Conservation (phyloP, 2,888 invertebrate genomes). For the Listrodromus nycthemerus region DNA sequence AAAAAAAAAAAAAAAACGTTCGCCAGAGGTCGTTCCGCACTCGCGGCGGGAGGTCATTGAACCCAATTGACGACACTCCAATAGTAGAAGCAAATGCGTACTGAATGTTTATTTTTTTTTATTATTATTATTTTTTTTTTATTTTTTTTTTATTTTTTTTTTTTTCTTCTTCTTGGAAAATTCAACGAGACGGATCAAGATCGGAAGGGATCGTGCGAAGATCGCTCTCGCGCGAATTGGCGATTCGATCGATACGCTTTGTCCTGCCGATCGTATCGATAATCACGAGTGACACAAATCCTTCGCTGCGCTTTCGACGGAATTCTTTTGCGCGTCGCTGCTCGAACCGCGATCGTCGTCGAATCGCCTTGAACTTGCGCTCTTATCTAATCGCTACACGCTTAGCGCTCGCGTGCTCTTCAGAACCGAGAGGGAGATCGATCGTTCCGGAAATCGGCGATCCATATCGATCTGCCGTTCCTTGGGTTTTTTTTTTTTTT, state of each 20-base stretch:
- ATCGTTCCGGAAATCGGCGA: not conserved
- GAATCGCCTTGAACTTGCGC: constrained; percentile 4
- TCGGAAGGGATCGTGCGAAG: too few species aligned
- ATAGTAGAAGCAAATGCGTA: too few species aligned
- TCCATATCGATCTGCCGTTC: not conserved
- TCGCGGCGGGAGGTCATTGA: not conserved
- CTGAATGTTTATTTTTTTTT: too few species aligned
- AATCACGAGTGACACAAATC: not conserved
- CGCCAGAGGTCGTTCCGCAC: not conserved
- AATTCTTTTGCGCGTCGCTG: constrained; percentile 5
- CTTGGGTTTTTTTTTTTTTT: not conserved
- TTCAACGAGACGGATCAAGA: too few species aligned
- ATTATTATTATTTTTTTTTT: too few species aligned
- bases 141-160: too few species aligned
- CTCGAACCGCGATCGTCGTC: not conserved
- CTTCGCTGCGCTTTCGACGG: constrained; percentile 3
- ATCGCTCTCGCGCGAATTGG: not conserved
- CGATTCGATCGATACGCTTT: not conserved
- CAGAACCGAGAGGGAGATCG: constrained; percentile 7
- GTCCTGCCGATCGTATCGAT: constrained; percentile 2
- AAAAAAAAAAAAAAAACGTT: constrained; percentile 1
- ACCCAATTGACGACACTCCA: not conserved
- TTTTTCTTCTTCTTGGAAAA: too few species aligned
- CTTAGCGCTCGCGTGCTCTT: not conserved
- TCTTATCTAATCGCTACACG: constrained; percentile 2